phyloP scores from a whole-genome alignment of 2,113 vertebrate genomes.

The Anarhynchus alexandrinus region DNA sequence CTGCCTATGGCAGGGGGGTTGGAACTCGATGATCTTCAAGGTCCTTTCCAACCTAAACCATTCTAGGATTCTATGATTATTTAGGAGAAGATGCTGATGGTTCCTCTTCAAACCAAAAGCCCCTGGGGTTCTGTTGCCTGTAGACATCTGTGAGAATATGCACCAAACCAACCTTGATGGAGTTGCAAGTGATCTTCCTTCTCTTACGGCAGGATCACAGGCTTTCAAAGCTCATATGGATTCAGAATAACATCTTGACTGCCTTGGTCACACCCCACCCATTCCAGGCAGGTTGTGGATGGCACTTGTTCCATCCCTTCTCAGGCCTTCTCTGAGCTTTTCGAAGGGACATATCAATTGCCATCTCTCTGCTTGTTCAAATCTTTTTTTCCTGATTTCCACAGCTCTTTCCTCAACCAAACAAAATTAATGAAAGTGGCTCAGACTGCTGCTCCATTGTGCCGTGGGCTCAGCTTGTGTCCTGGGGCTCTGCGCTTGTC shows the following conservation, averaged over 20 bases:
- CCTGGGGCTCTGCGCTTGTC: neutral
- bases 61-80: no score
- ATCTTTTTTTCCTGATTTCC: neutral
- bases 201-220: neutral
- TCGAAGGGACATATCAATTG: neutral
- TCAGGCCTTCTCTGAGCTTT: neutral
- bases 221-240: neutral
- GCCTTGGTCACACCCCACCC: neutral
- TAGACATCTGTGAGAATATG: neutral
- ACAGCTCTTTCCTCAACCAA: neutral
- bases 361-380: neutral
- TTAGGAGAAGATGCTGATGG: neutral
- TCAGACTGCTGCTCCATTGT: neutral
- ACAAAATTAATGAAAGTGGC: neutral
- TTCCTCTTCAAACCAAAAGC: neutral
- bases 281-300: neutral
- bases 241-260: neutral
- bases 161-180: neutral
- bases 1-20: no score
- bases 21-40: no score
- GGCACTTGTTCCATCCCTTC: neutral
- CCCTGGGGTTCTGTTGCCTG: neutral
- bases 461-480: neutral
- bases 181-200: neutral
- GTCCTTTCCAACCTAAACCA: no score